Evolutionary conservation across 2,888 invertebrate genomes (phyloP), one percentile per base, ranked within the genome.

Genomic region (Oegoconia quadripuncta): DNA sequence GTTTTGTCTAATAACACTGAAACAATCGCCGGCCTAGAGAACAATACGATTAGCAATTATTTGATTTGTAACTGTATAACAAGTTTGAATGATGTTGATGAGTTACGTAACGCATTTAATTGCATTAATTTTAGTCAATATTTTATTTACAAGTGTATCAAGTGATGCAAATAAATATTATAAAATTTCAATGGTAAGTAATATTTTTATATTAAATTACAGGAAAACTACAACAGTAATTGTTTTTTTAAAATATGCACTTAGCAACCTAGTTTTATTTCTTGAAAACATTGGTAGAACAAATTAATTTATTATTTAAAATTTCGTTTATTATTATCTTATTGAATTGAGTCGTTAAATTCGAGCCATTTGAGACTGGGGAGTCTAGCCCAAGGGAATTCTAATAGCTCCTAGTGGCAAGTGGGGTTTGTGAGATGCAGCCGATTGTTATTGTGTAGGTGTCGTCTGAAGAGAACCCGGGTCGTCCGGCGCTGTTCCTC

Each of bases 171-270:
- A 7, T 23, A 47, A 54, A 26, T 55, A 42, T 42, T 74, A 71
- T 46, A 71, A 65, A 48, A 67, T 80, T 48, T 77, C 77, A 14
- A 75, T 78, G 79, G 80, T 79, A 50, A 72, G 77, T 64, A 28
- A 14, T 38, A 12, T 14, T 36, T 41, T 40, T 11, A 30, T 36
- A 26, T 26, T 30, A 28, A 34, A 15, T 25, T 20, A 9, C 2
- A 22, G 5, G 6, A 22, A 22, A 22, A 22, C 2, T 22, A 9
- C 22, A 4, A n/a, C n/a, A n/a, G n/a, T n/a, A n/a, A n/a, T n/a
- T n/a, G n/a, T n/a, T n/a, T n/a, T n/a, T n/a, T n/a, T n/a, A n/a
- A n/a, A n/a, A n/a, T n/a, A n/a, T n/a, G n/a, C n/a, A n/a, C n/a
- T n/a, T n/a, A n/a, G n/a, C n/a, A n/a, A n/a, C n/a, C n/a, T n/a